phyloP scores from a whole-genome alignment of 37 sponge, comb jelly and placozoan species.

The Theonella swinhoei region DNA sequence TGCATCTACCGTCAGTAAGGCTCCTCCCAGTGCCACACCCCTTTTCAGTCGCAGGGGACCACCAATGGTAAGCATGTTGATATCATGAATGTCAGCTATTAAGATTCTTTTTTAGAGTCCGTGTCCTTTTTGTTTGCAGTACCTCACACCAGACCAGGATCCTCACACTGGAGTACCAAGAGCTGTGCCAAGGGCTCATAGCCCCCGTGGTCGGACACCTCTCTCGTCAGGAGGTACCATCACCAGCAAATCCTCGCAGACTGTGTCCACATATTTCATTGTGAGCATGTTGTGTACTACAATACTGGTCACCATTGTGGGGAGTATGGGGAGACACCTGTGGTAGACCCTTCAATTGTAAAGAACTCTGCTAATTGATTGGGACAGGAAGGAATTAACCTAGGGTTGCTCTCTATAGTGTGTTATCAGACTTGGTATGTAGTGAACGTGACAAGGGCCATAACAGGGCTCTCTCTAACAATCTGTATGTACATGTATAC shows the following conservation, averaged over 20 bases:
- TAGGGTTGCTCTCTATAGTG: not conserved
- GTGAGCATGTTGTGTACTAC: constrained; percentile 52
- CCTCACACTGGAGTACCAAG: not conserved
- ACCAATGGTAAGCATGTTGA: constrained; percentile 16
- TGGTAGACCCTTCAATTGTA: no score
- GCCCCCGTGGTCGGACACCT: constrained; percentile 32
- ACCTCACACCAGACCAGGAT: not conserved
- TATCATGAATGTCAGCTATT: no score
- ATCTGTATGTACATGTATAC: no score
- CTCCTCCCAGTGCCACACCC: constrained; percentile 65
- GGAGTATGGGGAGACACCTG: no score
- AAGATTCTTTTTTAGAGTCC: no score
- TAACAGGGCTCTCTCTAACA: no score
- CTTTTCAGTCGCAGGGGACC: constrained; percentile 60
- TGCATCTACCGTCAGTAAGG: not conserved
- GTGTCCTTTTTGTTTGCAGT: not conserved
- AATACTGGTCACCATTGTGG: no score
- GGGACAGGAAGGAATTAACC: not conserved
- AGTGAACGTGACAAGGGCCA: no score
- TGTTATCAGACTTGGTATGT: no score
- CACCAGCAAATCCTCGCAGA: constrained; percentile 50
- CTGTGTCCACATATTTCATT: constrained; percentile 69
- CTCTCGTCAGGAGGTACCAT: constrained; percentile 55
- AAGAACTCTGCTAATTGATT: no score
- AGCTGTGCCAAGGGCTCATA: no score